These are phyloP conservation scores for Drosophila paulistorum DNA, from an alignment of 1,140 invertebrate genomes.

Conservation along the genomic window DNA sequence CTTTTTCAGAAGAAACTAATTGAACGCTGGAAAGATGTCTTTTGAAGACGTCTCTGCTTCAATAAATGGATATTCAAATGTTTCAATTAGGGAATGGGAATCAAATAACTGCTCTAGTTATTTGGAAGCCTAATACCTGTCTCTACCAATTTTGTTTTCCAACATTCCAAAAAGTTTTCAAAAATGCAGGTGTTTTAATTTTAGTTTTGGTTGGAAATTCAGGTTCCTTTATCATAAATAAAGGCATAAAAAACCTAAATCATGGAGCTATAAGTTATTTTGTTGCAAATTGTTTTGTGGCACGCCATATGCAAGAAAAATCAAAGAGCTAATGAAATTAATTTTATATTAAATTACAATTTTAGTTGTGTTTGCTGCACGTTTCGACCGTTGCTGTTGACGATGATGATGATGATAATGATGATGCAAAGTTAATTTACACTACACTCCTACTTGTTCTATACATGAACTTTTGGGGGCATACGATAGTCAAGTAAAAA, in stretches of 20 bases:
- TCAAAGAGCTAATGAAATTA: constrained; percentile 47
- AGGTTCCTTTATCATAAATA: too few relatives aligned
- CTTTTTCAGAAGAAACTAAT: too few relatives aligned
- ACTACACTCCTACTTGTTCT: constrained; percentile 59
- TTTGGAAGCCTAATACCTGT: too few relatives aligned
- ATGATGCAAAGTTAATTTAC: constrained; percentile 65
- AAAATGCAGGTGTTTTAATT: too few relatives aligned
- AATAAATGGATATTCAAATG: too few relatives aligned
- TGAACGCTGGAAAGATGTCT: too few relatives aligned
- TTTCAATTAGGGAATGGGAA: too few relatives aligned
- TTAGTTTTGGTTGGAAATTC: too few relatives aligned
- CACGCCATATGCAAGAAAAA: constrained; percentile 58
- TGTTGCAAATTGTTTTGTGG: constrained; percentile 56
- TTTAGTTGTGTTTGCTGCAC: constrained; percentile 37
- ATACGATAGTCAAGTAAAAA: constrained; percentile 27
- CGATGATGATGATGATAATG: constrained; percentile 19
- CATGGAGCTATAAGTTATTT: constrained; percentile 5
- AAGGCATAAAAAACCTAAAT: not conserved
- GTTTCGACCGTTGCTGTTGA: constrained; percentile 16
- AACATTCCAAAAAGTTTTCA: too few relatives aligned
- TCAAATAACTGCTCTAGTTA: too few relatives aligned
- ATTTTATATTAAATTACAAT: constrained; percentile 63
- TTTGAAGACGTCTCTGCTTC: too few relatives aligned
- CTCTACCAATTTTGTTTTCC: too few relatives aligned
- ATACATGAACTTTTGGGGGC: constrained; percentile 43